Evolutionary conservation across 2,797 vertebrate species (phyloP), one percentile per base, ranked within the genome.

Genomic region (Neostethus bicornis): DNA sequence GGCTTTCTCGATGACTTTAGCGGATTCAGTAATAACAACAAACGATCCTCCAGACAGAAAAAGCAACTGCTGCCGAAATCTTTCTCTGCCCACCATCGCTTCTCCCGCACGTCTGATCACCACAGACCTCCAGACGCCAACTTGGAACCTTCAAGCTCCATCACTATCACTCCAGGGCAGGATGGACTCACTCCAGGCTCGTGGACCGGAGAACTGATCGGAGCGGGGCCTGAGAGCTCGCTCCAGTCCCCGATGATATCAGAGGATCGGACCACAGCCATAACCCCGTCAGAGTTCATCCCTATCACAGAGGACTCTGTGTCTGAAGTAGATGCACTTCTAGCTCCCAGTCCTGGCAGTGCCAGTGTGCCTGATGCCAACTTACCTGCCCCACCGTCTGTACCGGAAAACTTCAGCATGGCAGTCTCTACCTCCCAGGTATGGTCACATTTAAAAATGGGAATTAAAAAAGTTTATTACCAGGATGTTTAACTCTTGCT

Each of bases 241-340:
- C 85, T 95, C 38, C 95, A 93, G 66, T 99, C 96, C 0, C 94
- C 96, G 0, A 88, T 95, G 77, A 90, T 97, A 78, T 98, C 97
- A 0, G 91, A 96, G 51, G 97, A 99, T 77, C 90, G 94, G 50
- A 98, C 96, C 1, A 95, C 95, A 0, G 96, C 93, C 47, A 88
- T 96, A 76, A 99, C 96, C 0, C 97, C 97, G 1, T 98, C 96
- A 0, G 96, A 99, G 73, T 98, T 98, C 7, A 75, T 96, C 1
- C 91, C 92, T 0, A 89, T 95, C 62, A 98, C 95, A 0, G 97
- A 98, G 73, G 97, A 98, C 83, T 97, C 96, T 0, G 90, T 93
- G 24, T 99, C 97, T 0, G 97, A 98, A 81, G 93, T 79, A 26
- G 96, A 97, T 3, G 91, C 83, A 4, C 79, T 96, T 68, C 92